Conservation (phyloP, 2,113 vertebrate species). For the Actenoides lindsayi region DNA sequence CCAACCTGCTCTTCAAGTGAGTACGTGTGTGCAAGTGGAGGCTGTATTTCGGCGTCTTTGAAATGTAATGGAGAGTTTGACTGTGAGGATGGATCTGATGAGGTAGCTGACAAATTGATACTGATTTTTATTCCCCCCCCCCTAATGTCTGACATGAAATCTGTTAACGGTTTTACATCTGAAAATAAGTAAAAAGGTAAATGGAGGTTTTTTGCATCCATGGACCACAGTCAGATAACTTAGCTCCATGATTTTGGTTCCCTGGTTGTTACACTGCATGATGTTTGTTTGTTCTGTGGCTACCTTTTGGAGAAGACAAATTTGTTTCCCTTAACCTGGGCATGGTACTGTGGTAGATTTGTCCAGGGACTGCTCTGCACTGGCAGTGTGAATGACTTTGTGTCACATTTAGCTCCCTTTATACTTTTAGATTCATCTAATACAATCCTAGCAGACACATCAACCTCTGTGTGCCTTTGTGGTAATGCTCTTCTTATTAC, state of each 20-base stretch:
- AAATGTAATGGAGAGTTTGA: slow-evolving; percentile 93
- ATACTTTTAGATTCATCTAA: background rate
- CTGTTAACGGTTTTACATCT: background rate
- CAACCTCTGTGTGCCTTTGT: background rate
- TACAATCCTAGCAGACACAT: background rate
- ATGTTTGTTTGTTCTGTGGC: background rate
- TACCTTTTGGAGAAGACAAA: fast-evolving
- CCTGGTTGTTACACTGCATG: background rate
- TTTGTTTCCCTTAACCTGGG: background rate
- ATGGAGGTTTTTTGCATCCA: background rate
- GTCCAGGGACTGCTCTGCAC: background rate
- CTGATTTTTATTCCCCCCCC: background rate
- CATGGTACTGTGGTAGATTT: fast-evolving
- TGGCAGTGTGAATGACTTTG: fast-evolving
- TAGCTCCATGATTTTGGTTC: background rate
- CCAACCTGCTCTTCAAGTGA: slow-evolving; percentile 93
- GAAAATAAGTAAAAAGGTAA: background rate
- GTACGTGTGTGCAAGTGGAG: slow-evolving; percentile 90
- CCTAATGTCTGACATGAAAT: background rate
- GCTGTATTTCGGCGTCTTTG: slow-evolving; percentile 89
- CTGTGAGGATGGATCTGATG: slow-evolving; percentile 95
- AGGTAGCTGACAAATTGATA: slow-evolving; percentile 77
- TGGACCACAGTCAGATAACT: background rate
- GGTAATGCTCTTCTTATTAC: background rate
- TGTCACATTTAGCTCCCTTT: background rate